These are phyloP conservation scores for Drosophila arawakana DNA, from an alignment of 1,140 invertebrate genomes.

Conservation along the genomic window DNA sequence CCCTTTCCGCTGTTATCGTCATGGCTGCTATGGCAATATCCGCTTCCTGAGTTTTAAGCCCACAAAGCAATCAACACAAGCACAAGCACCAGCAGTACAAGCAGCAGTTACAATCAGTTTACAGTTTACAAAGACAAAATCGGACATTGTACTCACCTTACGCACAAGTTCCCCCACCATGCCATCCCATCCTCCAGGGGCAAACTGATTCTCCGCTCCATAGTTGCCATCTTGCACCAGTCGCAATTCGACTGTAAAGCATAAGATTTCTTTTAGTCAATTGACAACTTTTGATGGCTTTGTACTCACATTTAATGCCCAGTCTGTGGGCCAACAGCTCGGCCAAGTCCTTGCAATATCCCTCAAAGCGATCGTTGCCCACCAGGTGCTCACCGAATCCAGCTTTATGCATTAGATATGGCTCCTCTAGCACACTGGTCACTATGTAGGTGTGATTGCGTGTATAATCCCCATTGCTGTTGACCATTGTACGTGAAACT, in stretches of 20 bases:
- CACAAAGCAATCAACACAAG: slow-evolving; percentile 11
- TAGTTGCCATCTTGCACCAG: slow-evolving; percentile 94
- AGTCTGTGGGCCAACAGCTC: slow-evolving; percentile 92
- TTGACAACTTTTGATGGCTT: background rate
- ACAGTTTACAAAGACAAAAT: slow-evolving; percentile 20
- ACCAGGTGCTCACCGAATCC: slow-evolving; percentile 87
- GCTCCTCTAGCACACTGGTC: slow-evolving; percentile 94
- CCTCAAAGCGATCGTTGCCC: slow-evolving; percentile 95
- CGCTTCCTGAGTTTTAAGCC: slow-evolving; percentile 90
- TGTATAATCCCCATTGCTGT: slow-evolving; percentile 88
- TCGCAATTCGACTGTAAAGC: slow-evolving; percentile 89
- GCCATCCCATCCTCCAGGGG: slow-evolving; percentile 95
- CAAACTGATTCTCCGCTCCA: slow-evolving; percentile 91
- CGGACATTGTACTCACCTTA: slow-evolving; percentile 88
- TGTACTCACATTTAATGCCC: slow-evolving; percentile 93
- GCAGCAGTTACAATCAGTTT: slow-evolving; percentile 1
- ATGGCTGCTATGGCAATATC: slow-evolving; percentile 97
- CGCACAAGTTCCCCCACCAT: slow-evolving; percentile 97
- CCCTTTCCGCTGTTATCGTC: slow-evolving; percentile 96
- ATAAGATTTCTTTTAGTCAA: background rate
- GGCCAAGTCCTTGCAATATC: slow-evolving; percentile 97
- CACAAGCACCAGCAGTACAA: background rate
- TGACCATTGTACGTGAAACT: slow-evolving; percentile 86
- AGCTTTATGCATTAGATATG: slow-evolving; percentile 91
- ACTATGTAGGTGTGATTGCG: slow-evolving; percentile 96